A percentile compares a stretch with the other conserved stretches of the same genome.
Conservation (phyloP, 2,113 vertebrate species). For the Nanorana parkeri region DNA sequence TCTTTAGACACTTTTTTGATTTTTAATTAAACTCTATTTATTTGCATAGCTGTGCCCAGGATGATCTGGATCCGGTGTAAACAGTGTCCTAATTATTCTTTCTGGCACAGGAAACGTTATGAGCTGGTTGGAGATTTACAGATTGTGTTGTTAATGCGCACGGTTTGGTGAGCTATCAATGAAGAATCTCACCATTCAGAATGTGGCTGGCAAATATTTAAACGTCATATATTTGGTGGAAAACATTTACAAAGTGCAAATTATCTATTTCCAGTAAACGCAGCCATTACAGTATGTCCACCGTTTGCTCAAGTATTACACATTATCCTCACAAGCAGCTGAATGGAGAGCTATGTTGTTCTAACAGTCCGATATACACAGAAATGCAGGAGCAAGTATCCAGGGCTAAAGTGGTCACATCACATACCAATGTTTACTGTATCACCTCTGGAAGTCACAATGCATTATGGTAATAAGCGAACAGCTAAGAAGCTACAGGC, state of each 20-base stretch:
- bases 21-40: neutral
- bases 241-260: neutral
- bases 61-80: neutral
- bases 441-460: no score
- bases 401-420: no score
- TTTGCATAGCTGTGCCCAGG: neutral
- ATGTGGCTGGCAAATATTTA: constrained; percentile 27
- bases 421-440: no score
- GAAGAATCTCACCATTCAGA: neutral
- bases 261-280: neutral
- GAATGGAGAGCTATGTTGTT: neutral
- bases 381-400: no score
- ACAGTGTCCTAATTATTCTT: neutral
- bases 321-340: neutral
- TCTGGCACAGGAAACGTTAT: constrained; percentile 1
- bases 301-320: neutral
- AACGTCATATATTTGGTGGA: neutral
- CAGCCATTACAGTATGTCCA: neutral
- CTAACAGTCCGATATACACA: no score
- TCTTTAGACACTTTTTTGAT: no score
- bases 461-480: no score
- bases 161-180: neutral
- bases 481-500: no score
- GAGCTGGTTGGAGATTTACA: neutral
- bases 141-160: neutral